Percentiles rank a stretch among this genome's conserved stretches.
Conservation (phyloP, 2,113 vertebrate genomes). For the Oxyura jamaicensis region DNA sequence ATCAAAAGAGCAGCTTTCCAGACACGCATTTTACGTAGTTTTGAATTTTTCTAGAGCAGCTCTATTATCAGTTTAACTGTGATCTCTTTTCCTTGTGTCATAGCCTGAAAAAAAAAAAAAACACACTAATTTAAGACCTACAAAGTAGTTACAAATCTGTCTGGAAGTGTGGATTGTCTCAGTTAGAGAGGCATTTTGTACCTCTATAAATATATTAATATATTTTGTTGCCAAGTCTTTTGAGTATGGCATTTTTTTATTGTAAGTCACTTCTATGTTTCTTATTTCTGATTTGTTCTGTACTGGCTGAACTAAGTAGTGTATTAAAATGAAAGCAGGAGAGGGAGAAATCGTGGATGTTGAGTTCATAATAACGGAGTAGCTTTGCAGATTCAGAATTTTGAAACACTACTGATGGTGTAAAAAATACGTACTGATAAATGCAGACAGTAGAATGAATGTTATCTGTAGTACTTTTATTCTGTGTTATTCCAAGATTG, state of each 20-base stretch:
- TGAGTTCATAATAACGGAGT: background rate
- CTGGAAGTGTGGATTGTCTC: background rate
- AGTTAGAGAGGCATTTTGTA: background rate
- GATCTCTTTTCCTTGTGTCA: background rate
- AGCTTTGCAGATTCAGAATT: background rate
- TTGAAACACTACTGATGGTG: background rate
- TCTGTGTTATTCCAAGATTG: background rate
- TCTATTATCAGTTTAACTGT: slow-evolving; percentile 5
- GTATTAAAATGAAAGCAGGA: background rate
- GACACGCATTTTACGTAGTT: slow-evolving; percentile 48
- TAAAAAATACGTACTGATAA: background rate
- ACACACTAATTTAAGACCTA: background rate
- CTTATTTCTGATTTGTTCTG: background rate
- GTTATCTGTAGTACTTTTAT: background rate
- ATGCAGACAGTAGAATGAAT: background rate
- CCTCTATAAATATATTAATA: background rate
- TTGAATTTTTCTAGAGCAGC: slow-evolving; percentile 66
- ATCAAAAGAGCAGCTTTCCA: slow-evolving; percentile 38
- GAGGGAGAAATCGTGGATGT: background rate
- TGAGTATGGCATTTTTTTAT: background rate
- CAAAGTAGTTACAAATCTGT: background rate
- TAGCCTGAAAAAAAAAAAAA: background rate
- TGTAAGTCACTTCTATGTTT: background rate
- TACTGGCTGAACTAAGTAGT: background rate
- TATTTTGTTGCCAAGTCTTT: background rate